These are phyloP conservation scores for Pycnomerus fuliginosus DNA, from an alignment of 2,888 invertebrate genomes.

Conservation along the genomic window DNA sequence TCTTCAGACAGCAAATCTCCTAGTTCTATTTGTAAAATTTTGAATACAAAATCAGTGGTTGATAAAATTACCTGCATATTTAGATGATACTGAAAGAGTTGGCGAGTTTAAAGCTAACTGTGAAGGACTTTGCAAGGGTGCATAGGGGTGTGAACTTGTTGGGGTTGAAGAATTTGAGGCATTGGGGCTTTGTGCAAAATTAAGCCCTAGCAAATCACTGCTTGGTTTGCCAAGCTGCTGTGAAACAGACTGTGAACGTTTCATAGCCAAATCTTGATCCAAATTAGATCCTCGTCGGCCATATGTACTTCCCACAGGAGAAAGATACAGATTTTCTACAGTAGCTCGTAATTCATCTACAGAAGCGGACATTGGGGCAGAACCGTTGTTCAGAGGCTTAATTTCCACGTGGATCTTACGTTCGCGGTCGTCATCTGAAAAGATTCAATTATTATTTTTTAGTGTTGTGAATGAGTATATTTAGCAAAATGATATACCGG, in stretches of 20 bases:
- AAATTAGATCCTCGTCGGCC: conserved; percentile 69
- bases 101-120: conserved; percentile 69
- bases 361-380: conserved; percentile 89
- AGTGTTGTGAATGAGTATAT: no score
- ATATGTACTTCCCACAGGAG: conserved; percentile 66
- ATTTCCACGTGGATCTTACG: conserved; percentile 93
- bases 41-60: no score
- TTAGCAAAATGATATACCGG: no score
- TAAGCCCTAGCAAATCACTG: conserved; percentile 76
- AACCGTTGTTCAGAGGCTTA: conserved; percentile 88
- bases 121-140: conserved; percentile 75
- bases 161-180: conserved; percentile 74
- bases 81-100: conserved; percentile 56
- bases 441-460: not conserved
- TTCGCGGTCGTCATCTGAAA: conserved; percentile 76
- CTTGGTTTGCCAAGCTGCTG: conserved; percentile 74
- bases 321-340: conserved; percentile 84
- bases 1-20: conserved; percentile 85
- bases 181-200: conserved; percentile 74
- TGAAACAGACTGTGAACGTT: conserved; percentile 74
- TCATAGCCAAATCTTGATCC: conserved; percentile 65
- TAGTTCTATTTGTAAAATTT: no score
- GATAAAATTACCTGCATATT: conserved; percentile 58
- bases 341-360: conserved; percentile 92
- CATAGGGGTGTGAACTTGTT: conserved; percentile 71